A percentile compares a stretch with the other conserved stretches of the same genome.
These are phyloP conservation scores for Laspeyria flexula DNA, from an alignment of 2,888 invertebrate species.

Conservation along the genomic window DNA sequence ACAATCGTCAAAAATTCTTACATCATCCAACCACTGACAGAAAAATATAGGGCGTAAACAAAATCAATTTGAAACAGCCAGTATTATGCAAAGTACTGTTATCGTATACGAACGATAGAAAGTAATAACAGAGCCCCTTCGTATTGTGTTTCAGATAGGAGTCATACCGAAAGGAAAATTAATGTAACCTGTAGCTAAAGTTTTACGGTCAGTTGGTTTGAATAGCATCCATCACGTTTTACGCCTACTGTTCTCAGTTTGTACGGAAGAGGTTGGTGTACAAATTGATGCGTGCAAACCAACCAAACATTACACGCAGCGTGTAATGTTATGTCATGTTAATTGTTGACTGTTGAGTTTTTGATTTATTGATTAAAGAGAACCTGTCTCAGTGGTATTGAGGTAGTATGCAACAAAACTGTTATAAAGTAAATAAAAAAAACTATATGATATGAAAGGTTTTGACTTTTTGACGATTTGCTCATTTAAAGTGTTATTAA, in stretches of 20 bases:
- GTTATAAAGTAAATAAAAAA: too few relatives aligned
- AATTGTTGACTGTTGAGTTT: neutral
- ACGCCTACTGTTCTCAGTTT: conserved; percentile 20
- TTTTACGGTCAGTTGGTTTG: conserved; percentile 29
- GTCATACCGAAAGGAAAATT: conserved; percentile 27
- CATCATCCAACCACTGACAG: conserved; percentile 10
- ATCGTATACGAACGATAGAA: conserved; percentile 14
- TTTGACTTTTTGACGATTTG: too few relatives aligned
- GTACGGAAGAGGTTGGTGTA: too few relatives aligned
- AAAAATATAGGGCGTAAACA: conserved; percentile 32
- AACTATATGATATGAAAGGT: too few relatives aligned
- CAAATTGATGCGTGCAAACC: conserved; percentile 27
- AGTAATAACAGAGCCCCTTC: conserved; percentile 11
- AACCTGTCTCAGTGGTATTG: too few relatives aligned
- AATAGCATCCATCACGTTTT: conserved; percentile 22
- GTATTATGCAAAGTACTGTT: conserved; percentile 27
- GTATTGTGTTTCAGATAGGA: conserved; percentile 27
- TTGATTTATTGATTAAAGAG: neutral
- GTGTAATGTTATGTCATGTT: conserved; percentile 24
- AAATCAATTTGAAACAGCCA: conserved; percentile 33
- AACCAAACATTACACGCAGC: too few relatives aligned
- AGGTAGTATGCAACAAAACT: too few relatives aligned
- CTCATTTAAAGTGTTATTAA: too few relatives aligned
- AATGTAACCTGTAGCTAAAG: conserved; percentile 24
- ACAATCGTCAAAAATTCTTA: conserved; percentile 3